Evolutionary conservation across 1,140 invertebrate genomes (phyloP).

Genomic region (Bombus cullumanus): DNA sequence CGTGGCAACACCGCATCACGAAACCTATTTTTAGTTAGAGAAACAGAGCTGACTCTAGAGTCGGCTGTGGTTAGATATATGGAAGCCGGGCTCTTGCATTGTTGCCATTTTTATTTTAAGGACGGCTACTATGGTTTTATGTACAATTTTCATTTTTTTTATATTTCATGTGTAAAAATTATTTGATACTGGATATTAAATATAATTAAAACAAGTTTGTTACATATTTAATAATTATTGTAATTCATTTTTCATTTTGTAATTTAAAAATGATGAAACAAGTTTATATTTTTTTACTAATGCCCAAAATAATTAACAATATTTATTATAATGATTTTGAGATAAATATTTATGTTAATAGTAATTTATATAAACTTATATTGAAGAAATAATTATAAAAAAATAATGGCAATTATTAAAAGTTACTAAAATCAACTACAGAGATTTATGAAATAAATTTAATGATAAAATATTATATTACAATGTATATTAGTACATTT

Average conservation of each 20-base stretch:
- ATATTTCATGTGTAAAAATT: not conserved
- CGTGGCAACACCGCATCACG: no score
- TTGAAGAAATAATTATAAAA: not conserved
- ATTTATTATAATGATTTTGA: not conserved
- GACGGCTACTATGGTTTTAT: no score
- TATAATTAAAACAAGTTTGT: not conserved
- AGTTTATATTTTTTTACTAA: no score
- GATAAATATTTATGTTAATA: not conserved
- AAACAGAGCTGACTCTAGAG: no score
- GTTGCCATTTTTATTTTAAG: no score
- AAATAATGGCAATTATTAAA: not conserved
- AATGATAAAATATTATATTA: no score
- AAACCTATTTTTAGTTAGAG: no score
- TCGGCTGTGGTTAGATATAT: no score
- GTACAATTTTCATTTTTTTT: not conserved
- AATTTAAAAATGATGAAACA: not conserved
- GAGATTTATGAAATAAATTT: no score
- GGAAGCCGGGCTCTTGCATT: no score
- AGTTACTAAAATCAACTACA: no score
- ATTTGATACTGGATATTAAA: not conserved
- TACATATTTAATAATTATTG: not conserved
- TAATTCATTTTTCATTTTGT: not conserved
- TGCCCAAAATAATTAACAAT: not conserved
- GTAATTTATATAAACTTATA: not conserved
- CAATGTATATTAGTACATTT: no score